These are phyloP conservation scores for Stigmatopora nigra DNA, from an alignment of 2,113 vertebrate species.

Conservation along the genomic window DNA sequence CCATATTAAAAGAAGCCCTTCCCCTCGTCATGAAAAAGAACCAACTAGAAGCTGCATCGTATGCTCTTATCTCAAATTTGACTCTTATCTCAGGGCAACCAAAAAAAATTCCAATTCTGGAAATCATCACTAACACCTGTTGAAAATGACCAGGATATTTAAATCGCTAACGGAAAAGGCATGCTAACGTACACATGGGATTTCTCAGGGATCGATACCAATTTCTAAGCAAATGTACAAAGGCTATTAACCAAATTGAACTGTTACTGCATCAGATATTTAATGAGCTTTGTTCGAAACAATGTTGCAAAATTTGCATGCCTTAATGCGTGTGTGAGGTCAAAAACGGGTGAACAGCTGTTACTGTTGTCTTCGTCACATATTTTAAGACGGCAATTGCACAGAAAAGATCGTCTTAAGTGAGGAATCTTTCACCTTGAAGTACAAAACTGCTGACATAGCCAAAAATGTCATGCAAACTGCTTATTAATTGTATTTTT, in stretches of 20 bases:
- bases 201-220: slow-evolving; percentile 69
- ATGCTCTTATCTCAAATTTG: too few relatives aligned
- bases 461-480: slow-evolving; percentile 5
- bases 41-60: too few relatives aligned
- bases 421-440: slow-evolving; percentile 34
- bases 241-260: slow-evolving; percentile 79
- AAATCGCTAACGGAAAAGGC: neutral
- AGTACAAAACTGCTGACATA: slow-evolving; percentile 23
- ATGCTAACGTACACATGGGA: slow-evolving; percentile 1
- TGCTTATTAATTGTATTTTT: neutral
- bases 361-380: slow-evolving; percentile 7
- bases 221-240: slow-evolving; percentile 78
- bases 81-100: neutral
- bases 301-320: slow-evolving; percentile 11
- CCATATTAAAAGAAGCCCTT: too few relatives aligned
- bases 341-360: slow-evolving; percentile 13
- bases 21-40: too few relatives aligned
- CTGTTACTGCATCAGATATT: slow-evolving; percentile 65
- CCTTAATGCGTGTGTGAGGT: slow-evolving; percentile 2
- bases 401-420: neutral
- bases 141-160: neutral
- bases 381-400: neutral
- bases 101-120: neutral
- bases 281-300: slow-evolving; percentile 69
- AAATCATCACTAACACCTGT: neutral